Percentiles rank a stretch among this genome's conserved stretches.
Evolutionary conservation across 2,888 invertebrate species (phyloP).

Genomic region (Junonia oenone): DNA sequence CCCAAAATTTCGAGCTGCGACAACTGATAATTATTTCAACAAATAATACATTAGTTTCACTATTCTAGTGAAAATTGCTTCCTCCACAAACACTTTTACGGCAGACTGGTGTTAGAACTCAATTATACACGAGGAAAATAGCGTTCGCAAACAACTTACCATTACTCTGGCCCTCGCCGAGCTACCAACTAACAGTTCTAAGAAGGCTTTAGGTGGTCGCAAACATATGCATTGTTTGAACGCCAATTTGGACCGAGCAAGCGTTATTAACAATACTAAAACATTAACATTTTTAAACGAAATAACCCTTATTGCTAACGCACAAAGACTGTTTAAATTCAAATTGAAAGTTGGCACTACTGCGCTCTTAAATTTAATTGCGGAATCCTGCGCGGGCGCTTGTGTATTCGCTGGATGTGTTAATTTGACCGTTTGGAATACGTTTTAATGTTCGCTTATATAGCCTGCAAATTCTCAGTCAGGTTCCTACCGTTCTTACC

Average conservation of each 20-base stretch:
- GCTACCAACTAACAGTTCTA: constrained; percentile 46
- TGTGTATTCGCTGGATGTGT: constrained; percentile 63
- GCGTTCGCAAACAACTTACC: constrained; percentile 43
- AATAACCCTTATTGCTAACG: constrained; percentile 19
- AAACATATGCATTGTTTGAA: constrained; percentile 67
- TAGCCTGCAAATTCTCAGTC: constrained; percentile 47
- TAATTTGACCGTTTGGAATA: constrained; percentile 60
- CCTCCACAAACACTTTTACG: constrained; percentile 44
- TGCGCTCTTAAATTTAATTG: constrained; percentile 61
- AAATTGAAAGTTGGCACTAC: constrained; percentile 21
- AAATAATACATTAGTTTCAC: constrained; percentile 34
- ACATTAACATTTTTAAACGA: constrained; percentile 10
- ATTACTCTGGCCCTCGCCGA: constrained; percentile 33
- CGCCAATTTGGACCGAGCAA: constrained; percentile 61
- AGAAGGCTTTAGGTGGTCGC: constrained; percentile 72
- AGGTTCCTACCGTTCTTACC: constrained; percentile 17
- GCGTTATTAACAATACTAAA: constrained; percentile 42
- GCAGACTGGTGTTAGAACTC: constrained; percentile 35
- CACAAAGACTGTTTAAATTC: constrained; percentile 7
- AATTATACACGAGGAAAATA: constrained; percentile 37
- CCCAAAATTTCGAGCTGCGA: not conserved
- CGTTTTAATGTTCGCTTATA: constrained; percentile 54
- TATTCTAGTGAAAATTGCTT: constrained; percentile 40
- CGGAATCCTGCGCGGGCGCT: constrained; percentile 48
- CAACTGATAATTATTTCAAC: constrained; percentile 27